Conservation (phyloP, 1,140 invertebrate species). For the Bombus superbus region DNA sequence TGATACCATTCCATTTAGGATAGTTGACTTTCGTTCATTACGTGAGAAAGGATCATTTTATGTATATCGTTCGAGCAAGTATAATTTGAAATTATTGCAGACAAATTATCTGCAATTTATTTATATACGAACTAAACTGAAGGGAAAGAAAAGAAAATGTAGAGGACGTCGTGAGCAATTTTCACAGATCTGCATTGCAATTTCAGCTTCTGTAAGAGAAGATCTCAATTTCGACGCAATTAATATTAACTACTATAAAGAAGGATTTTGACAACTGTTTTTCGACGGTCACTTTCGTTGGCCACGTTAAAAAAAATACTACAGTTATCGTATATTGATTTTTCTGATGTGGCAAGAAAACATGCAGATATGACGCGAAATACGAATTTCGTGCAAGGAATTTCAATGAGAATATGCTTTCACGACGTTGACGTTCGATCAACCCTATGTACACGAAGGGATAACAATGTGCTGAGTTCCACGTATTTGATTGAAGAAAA, state of each 20-base stretch:
- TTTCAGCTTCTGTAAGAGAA: neutral
- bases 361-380: slow-evolving; percentile 30
- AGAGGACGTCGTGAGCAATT: neutral
- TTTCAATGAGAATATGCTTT: slow-evolving; percentile 9
- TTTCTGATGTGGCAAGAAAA: neutral
- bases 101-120: neutral
- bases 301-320: neutral
- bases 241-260: neutral
- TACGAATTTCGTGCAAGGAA: slow-evolving; percentile 47
- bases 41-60: neutral
- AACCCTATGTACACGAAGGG: slow-evolving; percentile 56
- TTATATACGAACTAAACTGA: neutral
- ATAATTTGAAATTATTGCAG: neutral
- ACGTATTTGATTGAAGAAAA: slow-evolving; percentile 15
- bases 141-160: too few species aligned
- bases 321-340: neutral
- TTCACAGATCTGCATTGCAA: neutral
- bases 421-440: slow-evolving; percentile 44
- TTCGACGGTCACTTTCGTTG: neutral
- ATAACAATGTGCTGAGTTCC: slow-evolving; percentile 68
- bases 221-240: neutral
- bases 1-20: neutral
- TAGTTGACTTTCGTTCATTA: neutral
- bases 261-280: neutral
- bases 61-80: neutral